phyloP scores from a whole-genome alignment of 1,140 invertebrate species.

The Solenopsis invicta region DNA sequence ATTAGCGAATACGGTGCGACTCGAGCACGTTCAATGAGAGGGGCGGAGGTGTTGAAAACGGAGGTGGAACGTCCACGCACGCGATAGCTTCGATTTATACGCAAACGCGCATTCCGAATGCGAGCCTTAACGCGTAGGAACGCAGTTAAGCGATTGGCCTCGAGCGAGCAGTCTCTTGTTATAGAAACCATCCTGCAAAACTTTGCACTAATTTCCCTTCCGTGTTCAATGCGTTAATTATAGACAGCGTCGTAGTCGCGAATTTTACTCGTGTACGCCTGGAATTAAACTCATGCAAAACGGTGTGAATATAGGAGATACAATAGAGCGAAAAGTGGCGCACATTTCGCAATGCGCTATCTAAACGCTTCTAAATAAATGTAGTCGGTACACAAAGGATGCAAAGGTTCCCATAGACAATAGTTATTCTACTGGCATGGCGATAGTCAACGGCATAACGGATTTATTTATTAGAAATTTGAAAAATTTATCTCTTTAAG shows the following conservation, averaged over 20 bases:
- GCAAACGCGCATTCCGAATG: conserved; percentile 44
- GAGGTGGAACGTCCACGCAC: conserved; percentile 46
- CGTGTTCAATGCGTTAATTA: not conserved
- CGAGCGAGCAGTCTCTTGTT: conserved; percentile 10
- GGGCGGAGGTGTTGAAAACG: conserved; percentile 54
- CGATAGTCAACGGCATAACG: not conserved
- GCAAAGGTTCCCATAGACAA: not conserved
- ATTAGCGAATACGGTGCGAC: not conserved
- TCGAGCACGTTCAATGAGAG: conserved; percentile 29
- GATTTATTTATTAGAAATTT: not conserved
- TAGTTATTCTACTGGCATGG: not conserved
- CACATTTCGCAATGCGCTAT: not conserved
- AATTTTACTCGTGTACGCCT: not conserved
- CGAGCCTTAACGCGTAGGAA: conserved; percentile 17
- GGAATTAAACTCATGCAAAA: conserved; percentile 8
- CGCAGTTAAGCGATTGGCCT: conserved; percentile 26
- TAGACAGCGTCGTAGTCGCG: not conserved
- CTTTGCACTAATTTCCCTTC: conserved; percentile 19
- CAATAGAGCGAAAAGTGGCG: not conserved
- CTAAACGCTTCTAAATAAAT: not conserved
- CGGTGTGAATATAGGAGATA: not conserved
- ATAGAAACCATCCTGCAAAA: not conserved
- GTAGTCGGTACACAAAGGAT: not conserved
- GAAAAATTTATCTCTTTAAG: not conserved
- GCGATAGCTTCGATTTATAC: conserved; percentile 50